phyloP scores from a whole-genome alignment of 2,113 vertebrate species.

The Xenopus borealis region DNA sequence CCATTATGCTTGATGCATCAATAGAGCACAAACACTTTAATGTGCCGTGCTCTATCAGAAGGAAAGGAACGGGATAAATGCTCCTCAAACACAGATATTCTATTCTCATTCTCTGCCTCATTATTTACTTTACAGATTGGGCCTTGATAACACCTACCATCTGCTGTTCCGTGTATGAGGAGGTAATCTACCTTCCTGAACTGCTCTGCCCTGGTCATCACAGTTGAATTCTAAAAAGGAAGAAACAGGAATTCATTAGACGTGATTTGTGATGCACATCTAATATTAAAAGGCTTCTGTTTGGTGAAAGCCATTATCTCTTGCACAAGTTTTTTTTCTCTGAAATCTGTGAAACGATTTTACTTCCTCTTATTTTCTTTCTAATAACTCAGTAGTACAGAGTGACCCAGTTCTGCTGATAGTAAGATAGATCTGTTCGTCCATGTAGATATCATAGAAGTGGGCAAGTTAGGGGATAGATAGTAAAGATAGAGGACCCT shows the following conservation, averaged over 20 bases:
- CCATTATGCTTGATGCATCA: conserved; percentile 61
- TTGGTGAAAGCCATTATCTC: conserved; percentile 28
- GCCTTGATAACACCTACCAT: conserved; percentile 84
- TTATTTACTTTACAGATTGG: conserved; percentile 63
- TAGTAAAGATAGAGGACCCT: too few relatives aligned
- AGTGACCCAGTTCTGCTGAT: background rate
- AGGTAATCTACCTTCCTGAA: conserved; percentile 89
- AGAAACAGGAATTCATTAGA: conserved; percentile 67
- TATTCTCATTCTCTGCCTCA: conserved; percentile 67
- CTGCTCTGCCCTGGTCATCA: conserved; percentile 87
- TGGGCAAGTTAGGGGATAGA: too few relatives aligned
- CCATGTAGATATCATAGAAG: too few relatives aligned
- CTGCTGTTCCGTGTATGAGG: conserved; percentile 95
- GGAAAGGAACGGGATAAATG: conserved; percentile 67
- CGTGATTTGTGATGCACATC: conserved; percentile 51
- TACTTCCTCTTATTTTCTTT: background rate
- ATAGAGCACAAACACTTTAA: conserved; percentile 61
- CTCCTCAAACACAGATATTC: conserved; percentile 75
- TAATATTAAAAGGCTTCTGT: conserved; percentile 34
- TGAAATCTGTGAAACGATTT: background rate
- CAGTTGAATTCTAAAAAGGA: conserved; percentile 89
- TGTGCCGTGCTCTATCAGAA: conserved; percentile 64
- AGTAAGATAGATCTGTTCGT: background rate
- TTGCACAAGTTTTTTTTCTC: background rate
- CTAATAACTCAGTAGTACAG: background rate